A percentile compares a stretch with the other conserved stretches of the same genome.
Evolutionary conservation across 1,140 invertebrate genomes (phyloP).

Genomic region (Atta colombica): DNA sequence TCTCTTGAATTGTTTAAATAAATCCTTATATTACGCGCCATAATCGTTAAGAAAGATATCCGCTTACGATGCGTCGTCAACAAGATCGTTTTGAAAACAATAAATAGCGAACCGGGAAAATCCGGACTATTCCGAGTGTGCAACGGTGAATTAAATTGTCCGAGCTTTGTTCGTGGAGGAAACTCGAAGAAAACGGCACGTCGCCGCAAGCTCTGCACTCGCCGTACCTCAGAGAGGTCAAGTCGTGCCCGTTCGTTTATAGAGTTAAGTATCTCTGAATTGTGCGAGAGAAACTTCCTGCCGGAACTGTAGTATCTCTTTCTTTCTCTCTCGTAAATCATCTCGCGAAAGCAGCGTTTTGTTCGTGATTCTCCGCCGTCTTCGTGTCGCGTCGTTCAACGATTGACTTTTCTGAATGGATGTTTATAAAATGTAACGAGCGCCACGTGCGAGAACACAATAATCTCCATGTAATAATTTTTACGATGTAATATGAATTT

Average conservation of each 20-base stretch:
- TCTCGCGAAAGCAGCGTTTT: not conserved
- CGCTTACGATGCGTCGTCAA: not conserved
- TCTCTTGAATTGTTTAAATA: not conserved
- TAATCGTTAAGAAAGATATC: not conserved
- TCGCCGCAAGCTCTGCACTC: not conserved
- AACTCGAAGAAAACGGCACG: not conserved
- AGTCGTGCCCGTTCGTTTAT: conserved; percentile 17
- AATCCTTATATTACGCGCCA: not conserved
- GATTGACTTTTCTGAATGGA: conserved; percentile 12
- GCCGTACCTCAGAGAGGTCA: not conserved
- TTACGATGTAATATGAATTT: conserved; percentile 2
- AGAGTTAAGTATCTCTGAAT: conserved; percentile 52
- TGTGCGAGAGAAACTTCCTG: not conserved
- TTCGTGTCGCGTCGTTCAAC: not conserved
- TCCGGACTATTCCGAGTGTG: not conserved
- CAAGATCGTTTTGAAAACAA: not conserved
- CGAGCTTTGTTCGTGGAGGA: not conserved
- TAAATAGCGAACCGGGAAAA: not conserved
- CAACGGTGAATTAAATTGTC: conserved; percentile 32
- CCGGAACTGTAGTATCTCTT: not conserved
- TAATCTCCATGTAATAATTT: not conserved
- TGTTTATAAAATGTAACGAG: not conserved
- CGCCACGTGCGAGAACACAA: not conserved
- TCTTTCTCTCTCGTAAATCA: conserved; percentile 11
- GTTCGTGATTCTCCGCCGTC: conserved; percentile 5